Evolutionary conservation across 2,888 invertebrate genomes (phyloP).

Genomic region (Campoletis raptor): DNA sequence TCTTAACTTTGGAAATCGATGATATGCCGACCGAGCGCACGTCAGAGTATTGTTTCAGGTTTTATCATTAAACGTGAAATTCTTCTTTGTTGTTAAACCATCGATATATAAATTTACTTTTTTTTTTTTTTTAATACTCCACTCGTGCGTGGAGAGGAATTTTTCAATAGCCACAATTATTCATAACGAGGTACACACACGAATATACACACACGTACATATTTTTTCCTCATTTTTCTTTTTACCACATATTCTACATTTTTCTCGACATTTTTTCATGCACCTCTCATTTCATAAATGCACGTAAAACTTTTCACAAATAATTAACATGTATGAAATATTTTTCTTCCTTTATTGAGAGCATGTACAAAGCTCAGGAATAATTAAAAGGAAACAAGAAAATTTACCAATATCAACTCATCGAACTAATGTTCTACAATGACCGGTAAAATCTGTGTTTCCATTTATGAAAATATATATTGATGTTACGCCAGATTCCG

Average conservation of each 20-base stretch:
- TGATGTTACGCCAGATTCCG: neutral
- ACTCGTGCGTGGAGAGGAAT: constrained; percentile 28
- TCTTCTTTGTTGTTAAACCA: neutral
- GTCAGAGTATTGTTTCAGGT: neutral
- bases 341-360: neutral
- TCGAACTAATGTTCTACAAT: neutral
- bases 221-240: neutral
- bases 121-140: constrained; percentile 5
- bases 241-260: neutral
- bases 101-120: neutral
- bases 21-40: too few relatives aligned
- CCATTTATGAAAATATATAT: too few relatives aligned
- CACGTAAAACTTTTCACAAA: neutral
- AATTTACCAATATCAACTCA: too few relatives aligned
- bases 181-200: constrained; percentile 55
- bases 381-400: neutral
- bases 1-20: too few relatives aligned
- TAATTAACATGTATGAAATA: neutral
- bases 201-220: neutral
- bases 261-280: constrained; percentile 13
- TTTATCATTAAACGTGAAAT: neutral
- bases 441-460: neutral
- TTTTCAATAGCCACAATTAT: constrained; percentile 46
- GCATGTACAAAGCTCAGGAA: neutral
- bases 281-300: constrained; percentile 11